These are phyloP conservation scores for Microtus montanus DNA, from an alignment of 2,113 vertebrate genomes.

Conservation along the genomic window DNA sequence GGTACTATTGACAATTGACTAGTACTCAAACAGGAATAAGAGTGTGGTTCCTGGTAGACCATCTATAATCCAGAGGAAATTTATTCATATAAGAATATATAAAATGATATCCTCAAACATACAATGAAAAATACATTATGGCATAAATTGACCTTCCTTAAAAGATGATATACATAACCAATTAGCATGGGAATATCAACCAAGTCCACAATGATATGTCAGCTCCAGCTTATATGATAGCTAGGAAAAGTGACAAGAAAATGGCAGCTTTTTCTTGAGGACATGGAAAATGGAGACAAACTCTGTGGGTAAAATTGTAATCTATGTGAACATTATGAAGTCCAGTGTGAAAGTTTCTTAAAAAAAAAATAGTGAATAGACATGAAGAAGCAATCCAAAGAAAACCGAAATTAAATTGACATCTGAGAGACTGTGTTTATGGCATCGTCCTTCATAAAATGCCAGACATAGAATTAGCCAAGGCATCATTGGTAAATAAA, in stretches of 20 bases:
- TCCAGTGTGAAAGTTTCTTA: too few species aligned
- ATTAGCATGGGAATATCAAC: background rate
- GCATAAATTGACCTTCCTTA: background rate
- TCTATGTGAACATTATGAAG: background rate
- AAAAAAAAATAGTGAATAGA: background rate
- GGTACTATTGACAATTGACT: background rate
- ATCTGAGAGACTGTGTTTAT: background rate
- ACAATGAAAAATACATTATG: too few species aligned
- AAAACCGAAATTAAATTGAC: background rate
- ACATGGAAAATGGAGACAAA: accelerated
- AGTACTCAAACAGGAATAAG: background rate
- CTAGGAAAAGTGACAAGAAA: background rate
- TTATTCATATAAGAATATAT: background rate
- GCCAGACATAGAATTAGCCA: background rate
- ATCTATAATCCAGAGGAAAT: too few species aligned
- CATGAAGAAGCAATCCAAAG: background rate
- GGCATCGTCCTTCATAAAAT: background rate
- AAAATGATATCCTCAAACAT: background rate
- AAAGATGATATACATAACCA: background rate
- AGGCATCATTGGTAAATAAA: background rate
- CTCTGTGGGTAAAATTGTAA: too few species aligned
- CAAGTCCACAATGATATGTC: background rate
- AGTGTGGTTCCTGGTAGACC: background rate
- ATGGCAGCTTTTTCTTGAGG: background rate
- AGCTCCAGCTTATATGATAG: background rate